phyloP scores from a whole-genome alignment of 1,140 invertebrate species.

The Pseudomyrmex pallidus region DNA sequence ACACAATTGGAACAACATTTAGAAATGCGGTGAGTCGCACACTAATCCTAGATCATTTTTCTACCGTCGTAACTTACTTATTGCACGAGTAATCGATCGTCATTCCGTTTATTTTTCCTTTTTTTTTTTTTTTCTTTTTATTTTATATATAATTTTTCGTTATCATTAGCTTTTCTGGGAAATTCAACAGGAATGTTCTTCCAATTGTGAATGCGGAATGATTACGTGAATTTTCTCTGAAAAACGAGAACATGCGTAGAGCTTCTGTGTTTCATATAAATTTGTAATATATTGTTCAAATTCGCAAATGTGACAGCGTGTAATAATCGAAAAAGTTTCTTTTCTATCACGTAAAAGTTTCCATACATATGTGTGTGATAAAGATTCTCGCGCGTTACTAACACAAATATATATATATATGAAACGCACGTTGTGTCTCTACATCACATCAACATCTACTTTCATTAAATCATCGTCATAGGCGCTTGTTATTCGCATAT shows the following conservation, averaged over 20 bases:
- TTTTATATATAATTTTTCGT: constrained; percentile 42
- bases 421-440: constrained; percentile 66
- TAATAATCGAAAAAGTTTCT: not conserved
- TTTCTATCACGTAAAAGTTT: not conserved
- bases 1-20: constrained; percentile 87
- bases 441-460: constrained; percentile 9
- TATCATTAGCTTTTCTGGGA: constrained; percentile 71
- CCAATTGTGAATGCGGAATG: constrained; percentile 86
- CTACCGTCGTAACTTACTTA: constrained; percentile 80
- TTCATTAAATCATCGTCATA: constrained; percentile 55
- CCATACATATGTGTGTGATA: not conserved
- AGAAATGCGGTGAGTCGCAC: constrained; percentile 85
- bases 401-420: constrained; percentile 28
- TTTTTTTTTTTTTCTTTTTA: constrained; percentile 70
- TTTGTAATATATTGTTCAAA: not conserved
- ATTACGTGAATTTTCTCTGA: constrained; percentile 52
- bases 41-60: constrained; percentile 76
- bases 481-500: constrained; percentile 70
- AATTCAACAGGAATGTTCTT: constrained; percentile 84
- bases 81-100: constrained; percentile 83
- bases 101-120: constrained; percentile 70
- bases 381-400: not conserved
- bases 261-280: constrained; percentile 71
- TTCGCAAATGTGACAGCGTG: no score
- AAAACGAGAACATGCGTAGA: constrained; percentile 61